Evolutionary conservation across 1,140 invertebrate genomes (phyloP).

Genomic region (Odontomachus brunneus): DNA sequence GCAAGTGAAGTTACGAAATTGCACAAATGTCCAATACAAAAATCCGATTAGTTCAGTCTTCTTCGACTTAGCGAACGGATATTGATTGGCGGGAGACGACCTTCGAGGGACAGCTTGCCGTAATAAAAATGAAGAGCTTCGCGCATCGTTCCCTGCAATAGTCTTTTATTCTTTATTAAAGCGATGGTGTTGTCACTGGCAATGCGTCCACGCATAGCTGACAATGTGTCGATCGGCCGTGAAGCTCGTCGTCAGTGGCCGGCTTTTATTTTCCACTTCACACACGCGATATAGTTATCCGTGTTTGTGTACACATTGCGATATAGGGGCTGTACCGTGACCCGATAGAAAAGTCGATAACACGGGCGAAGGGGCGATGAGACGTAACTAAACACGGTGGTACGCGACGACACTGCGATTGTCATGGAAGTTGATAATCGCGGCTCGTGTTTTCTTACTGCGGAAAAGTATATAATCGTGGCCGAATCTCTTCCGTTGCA

Average conservation of each 20-base stretch:
- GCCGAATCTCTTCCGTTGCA: too few species aligned
- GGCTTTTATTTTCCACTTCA: constrained; percentile 56
- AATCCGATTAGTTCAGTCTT: constrained; percentile 46
- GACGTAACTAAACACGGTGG: constrained; percentile 45
- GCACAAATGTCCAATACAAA: constrained; percentile 24
- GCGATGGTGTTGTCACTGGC: constrained; percentile 38
- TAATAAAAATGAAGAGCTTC: constrained; percentile 55
- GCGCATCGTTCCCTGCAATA: not conserved
- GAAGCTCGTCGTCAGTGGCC: constrained; percentile 45
- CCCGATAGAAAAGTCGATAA: constrained; percentile 65
- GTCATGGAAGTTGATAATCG: constrained; percentile 32
- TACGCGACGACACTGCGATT: constrained; percentile 44
- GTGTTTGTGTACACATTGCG: constrained; percentile 51
- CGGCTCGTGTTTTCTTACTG: not conserved
- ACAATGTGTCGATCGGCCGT: constrained; percentile 67
- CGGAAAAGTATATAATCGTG: not conserved
- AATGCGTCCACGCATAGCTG: constrained; percentile 55
- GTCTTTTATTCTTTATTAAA: constrained; percentile 65
- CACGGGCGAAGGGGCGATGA: constrained; percentile 29
- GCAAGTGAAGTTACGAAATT: constrained; percentile 20
- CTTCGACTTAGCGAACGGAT: constrained; percentile 60
- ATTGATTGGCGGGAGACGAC: constrained; percentile 65
- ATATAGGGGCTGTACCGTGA: constrained; percentile 33
- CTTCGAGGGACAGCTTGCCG: constrained; percentile 56
- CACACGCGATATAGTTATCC: constrained; percentile 45